Evolutionary conservation across 2,113 vertebrate genomes (phyloP).

Genomic region (Stigmatopora nigra): DNA sequence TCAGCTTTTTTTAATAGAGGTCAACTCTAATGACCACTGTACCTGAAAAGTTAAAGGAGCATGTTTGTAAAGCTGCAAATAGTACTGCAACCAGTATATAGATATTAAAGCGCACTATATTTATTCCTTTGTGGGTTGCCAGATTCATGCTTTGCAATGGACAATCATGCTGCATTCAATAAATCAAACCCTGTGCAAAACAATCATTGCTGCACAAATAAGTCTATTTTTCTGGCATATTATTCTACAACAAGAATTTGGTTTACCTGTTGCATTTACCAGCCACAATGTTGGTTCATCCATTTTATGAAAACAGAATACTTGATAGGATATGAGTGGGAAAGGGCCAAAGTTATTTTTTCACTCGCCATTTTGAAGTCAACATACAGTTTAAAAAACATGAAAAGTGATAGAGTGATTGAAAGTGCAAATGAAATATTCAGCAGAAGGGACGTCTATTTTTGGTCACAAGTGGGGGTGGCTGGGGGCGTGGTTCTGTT

Average conservation of each 20-base stretch:
- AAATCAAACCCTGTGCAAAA: too few species aligned
- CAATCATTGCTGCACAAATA: too few species aligned
- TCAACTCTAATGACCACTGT: too few species aligned
- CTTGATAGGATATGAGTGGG: neutral
- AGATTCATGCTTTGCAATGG: too few species aligned
- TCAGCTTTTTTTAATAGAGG: too few species aligned
- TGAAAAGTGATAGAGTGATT: constrained; percentile 28
- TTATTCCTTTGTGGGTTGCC: too few species aligned
- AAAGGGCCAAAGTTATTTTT: neutral
- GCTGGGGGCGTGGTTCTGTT: constrained; percentile 35
- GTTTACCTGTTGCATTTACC: neutral
- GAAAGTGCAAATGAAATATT: constrained; percentile 64
- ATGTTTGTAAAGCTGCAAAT: too few species aligned
- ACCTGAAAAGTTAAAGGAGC: too few species aligned
- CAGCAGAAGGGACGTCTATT: constrained; percentile 56
- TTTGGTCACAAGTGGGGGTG: constrained; percentile 51
- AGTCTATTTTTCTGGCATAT: neutral
- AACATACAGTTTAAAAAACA: neutral
- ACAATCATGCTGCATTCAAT: too few species aligned
- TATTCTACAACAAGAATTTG: neutral
- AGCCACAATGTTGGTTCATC: neutral
- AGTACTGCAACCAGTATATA: too few species aligned
- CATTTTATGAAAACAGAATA: neutral
- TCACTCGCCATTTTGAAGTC: neutral
- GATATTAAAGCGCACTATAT: too few species aligned